These are phyloP conservation scores for Epinephelus moara DNA, from an alignment of 2,113 vertebrate genomes.

Conservation along the genomic window DNA sequence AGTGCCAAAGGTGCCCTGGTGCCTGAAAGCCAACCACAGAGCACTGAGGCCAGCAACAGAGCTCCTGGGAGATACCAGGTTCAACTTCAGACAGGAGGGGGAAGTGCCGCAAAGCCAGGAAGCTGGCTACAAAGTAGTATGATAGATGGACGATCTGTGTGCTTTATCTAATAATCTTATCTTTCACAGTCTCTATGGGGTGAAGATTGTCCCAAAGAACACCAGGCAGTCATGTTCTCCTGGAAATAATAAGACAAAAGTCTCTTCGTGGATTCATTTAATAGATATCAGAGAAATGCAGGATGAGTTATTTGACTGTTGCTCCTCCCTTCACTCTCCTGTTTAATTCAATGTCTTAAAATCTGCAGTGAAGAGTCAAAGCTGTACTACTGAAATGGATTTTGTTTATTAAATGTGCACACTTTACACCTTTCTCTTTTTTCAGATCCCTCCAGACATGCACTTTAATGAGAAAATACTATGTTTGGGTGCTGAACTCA, in stretches of 20 bases:
- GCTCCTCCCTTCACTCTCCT: background rate
- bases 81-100: no score
- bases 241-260: background rate
- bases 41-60: no score
- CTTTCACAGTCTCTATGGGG: background rate
- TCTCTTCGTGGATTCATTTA: slow-evolving; percentile 7
- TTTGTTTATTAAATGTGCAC: background rate
- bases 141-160: background rate
- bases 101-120: no score
- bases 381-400: background rate
- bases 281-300: background rate
- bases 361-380: background rate
- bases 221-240: background rate
- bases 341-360: background rate
- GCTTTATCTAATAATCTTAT: slow-evolving; percentile 13
- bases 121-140: background rate
- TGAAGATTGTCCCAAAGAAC: background rate
- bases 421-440: background rate
- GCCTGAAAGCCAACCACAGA: no score
- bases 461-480: background rate
- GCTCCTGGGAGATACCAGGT: no score
- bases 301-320: background rate
- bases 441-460: background rate
- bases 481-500: no score
- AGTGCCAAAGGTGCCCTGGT: no score